A percentile compares a stretch with the other conserved stretches of the same genome.
phyloP scores from a whole-genome alignment of 2,113 vertebrate species.

The Hippotragus niger region DNA sequence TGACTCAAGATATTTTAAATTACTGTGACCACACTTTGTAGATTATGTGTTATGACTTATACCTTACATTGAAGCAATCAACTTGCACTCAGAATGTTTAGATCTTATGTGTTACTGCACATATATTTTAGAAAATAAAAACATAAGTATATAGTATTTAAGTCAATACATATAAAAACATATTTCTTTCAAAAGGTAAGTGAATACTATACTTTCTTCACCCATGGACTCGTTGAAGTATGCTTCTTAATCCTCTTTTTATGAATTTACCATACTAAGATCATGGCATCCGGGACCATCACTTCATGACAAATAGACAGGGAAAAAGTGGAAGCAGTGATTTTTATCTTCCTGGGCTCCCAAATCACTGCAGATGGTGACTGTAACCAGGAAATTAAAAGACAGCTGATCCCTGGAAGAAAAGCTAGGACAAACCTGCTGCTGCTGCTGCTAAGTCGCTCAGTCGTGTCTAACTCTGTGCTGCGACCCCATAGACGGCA shows the following conservation, averaged over 20 bases:
- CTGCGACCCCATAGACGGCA: fast-evolving
- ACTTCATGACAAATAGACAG: background rate
- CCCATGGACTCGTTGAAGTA: background rate
- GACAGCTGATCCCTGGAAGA: background rate
- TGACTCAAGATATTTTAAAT: background rate
- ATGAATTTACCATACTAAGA: background rate
- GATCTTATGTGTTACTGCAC: background rate
- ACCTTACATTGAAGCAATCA: background rate
- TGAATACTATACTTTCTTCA: background rate
- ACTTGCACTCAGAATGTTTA: background rate
- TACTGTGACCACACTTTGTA: background rate
- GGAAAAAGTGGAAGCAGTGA: background rate
- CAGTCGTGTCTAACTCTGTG: fast-evolving
- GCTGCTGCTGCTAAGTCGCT: no score
- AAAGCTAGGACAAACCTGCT: background rate
- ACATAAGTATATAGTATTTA: background rate
- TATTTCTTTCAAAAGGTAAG: background rate
- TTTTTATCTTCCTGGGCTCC: background rate
- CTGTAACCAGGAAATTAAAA: background rate
- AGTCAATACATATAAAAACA: background rate
- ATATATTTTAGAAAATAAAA: background rate
- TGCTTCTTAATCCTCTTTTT: background rate
- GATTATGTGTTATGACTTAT: background rate
- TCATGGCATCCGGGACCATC: background rate
- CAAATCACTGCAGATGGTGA: background rate